Base-by-base conservation (phyloP, 2,888 invertebrate species). In the Xestia rhomboidea region DNA sequence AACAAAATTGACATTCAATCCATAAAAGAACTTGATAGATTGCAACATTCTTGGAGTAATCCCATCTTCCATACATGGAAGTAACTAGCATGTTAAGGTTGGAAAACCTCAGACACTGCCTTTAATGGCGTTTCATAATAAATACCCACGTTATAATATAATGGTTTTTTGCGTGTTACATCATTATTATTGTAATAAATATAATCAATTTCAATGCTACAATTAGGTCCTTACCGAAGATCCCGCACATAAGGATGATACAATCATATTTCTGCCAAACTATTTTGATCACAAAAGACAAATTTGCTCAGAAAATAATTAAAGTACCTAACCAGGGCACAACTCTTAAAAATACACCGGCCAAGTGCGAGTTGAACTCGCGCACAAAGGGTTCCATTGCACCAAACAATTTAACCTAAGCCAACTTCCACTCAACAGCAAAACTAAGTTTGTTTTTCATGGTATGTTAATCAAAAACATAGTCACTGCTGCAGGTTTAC, bases 11-110 rank as follows among this genome's bases (percentile, higher is more conserved):
- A 72, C 82, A 82, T 82, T 81, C 24, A 69, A 66, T 64, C 72
- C 72, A 85, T 84, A 81, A 72, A 57, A 69, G 76, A 60, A 68
- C 70, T 70, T 79, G 38, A 76, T 72, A 62, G 41, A 80, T 80
- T 84, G 54, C 54, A 38, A 76, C 64, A 84, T 72, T 68, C 81
- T 82, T 80, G 57, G 30, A 81, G 24, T 63, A 64, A 54, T 80
- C 34, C 18, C 21, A 68, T 49, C 57, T 34, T 68, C 71, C 71
- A 60, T 72, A 82, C n/a, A 81, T 66, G 76, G 85, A 68, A 64
- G 66, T 71, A 46, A 51, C 57, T 64, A 24, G 62, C 46, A 38
- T 51, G 60, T 46, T 79, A 67, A 73, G 69, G 67, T 74, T 41
- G n/a, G 44, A 69, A 79, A 79, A 73, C 27, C 46, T 62, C 38